Percentiles rank a stretch among this genome's conserved stretches.
These are phyloP conservation scores for Drosophila bifasciata DNA, from an alignment of 1,140 invertebrate genomes.

Conservation along the genomic window DNA sequence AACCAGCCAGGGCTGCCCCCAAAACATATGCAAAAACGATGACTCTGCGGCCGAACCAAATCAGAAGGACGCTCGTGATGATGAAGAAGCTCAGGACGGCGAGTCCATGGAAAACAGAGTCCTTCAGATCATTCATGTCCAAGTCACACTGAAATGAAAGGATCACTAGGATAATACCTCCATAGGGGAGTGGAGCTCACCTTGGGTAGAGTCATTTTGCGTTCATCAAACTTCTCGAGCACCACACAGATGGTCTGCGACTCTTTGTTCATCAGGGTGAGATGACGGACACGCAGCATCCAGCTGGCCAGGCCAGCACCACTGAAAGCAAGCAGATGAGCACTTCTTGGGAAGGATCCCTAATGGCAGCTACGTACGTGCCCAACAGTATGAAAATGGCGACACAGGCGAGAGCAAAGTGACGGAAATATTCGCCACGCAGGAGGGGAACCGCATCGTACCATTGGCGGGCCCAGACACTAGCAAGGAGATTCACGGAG, in stretches of 20 bases:
- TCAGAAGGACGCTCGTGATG: conserved; percentile 26
- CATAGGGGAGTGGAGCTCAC: neutral
- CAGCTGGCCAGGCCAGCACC: conserved; percentile 35
- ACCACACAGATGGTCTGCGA: conserved; percentile 20
- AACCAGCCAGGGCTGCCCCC: neutral
- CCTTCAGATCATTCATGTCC: neutral
- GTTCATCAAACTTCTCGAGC: neutral
- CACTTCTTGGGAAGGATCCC: neutral
- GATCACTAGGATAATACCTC: too few relatives aligned
- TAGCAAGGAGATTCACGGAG: neutral
- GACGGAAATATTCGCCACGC: too few relatives aligned
- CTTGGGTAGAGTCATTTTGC: too few relatives aligned
- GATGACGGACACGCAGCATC: conserved; percentile 38
- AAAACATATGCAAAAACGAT: neutral
- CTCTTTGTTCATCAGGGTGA: rapidly evolving
- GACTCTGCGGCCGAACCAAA: conserved; percentile 15
- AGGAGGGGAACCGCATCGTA: too few relatives aligned
- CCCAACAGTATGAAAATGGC: too few relatives aligned
- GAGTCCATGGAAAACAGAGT: conserved; percentile 14
- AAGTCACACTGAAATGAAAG: conserved; percentile 18
- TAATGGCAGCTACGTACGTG: neutral
- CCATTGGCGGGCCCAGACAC: too few relatives aligned
- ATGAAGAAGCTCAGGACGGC: conserved; percentile 15
- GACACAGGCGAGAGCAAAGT: too few relatives aligned
- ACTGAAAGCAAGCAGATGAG: conserved; percentile 3